These are phyloP conservation scores for Ophraella communa DNA, from an alignment of 2,888 invertebrate species.

Conservation along the genomic window DNA sequence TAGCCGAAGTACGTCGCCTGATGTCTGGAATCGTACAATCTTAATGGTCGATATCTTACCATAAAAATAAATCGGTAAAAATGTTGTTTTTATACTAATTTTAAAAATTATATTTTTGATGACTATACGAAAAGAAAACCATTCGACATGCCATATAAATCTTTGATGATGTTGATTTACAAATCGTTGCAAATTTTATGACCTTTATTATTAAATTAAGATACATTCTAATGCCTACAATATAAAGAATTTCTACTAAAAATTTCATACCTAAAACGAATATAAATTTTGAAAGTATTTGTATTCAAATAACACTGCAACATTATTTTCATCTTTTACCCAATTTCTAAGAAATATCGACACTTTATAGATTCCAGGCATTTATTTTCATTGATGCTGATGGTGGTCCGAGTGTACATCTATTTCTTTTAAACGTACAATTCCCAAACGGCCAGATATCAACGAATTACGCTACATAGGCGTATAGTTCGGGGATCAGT, in stretches of 20 bases:
- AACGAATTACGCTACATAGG: not conserved
- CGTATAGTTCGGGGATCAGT: too few species aligned
- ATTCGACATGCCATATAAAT: too few species aligned
- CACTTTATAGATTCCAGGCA: not conserved
- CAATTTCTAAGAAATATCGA: slow-evolving; percentile 4
- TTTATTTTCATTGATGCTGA: slow-evolving; percentile 1
- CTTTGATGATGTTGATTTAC: too few species aligned
- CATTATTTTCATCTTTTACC: not conserved
- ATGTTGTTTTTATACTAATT: not conserved
- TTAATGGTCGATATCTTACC: slow-evolving; percentile 8
- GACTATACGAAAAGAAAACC: too few species aligned
- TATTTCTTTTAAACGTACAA: not conserved
- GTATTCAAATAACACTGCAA: not conserved
- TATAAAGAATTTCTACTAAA: too few species aligned
- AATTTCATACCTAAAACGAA: not conserved
- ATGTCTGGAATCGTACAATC: slow-evolving; percentile 5
- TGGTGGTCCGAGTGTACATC: not conserved
- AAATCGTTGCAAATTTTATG: too few species aligned
- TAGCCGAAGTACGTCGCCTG: slow-evolving; percentile 1
- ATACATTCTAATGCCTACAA: too few species aligned
- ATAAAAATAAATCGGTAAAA: slow-evolving; percentile 1
- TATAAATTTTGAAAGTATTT: not conserved
- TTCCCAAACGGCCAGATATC: not conserved
- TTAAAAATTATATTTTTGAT: too few species aligned
- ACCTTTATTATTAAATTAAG: too few species aligned